phyloP scores from a whole-genome alignment of 2,113 vertebrate genomes.

The Hyperoodon ampullatus region DNA sequence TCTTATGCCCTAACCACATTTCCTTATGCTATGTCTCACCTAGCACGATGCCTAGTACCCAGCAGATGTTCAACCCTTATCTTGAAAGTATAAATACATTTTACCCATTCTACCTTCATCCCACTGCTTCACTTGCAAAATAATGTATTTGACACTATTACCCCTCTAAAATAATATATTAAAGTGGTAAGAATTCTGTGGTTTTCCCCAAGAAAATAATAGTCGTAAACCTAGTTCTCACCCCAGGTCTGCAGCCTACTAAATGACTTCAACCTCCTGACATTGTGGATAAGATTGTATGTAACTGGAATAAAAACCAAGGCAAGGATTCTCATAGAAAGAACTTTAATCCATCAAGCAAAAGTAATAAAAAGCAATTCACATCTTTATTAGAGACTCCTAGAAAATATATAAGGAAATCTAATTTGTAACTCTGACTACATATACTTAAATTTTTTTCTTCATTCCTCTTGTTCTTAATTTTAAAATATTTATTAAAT shows the following conservation, averaged over 20 bases:
- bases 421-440: neutral
- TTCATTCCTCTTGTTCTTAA: neutral
- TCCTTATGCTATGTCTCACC: neutral
- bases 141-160: neutral
- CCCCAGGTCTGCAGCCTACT: neutral
- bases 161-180: neutral
- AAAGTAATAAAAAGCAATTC: neutral
- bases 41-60: neutral
- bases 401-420: neutral
- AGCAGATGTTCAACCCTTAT: neutral
- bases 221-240: neutral
- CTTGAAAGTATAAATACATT: neutral
- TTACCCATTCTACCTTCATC: neutral
- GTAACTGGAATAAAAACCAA: neutral
- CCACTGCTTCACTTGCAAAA: neutral
- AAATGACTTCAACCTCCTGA: neutral
- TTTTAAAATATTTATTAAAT: neutral
- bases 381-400: neutral
- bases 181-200: neutral
- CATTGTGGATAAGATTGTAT: neutral
- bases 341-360: neutral
- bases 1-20: neutral
- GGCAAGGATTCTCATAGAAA: neutral
- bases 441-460: neutral
- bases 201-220: neutral